Conservation (phyloP, 2,797 vertebrate genomes). For the Eremophila alpestris region DNA sequence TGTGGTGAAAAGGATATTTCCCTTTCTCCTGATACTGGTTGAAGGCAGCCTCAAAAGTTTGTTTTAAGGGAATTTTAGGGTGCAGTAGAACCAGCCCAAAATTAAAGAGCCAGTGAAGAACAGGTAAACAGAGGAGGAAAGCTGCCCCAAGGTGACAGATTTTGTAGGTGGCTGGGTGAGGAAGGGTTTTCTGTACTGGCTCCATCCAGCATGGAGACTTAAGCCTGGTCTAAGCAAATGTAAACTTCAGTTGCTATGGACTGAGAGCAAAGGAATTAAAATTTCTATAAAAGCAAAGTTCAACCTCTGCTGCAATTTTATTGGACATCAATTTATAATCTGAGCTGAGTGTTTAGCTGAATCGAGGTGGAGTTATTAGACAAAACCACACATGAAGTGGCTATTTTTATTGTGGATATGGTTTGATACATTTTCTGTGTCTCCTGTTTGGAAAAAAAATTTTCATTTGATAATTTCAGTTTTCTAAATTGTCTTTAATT, state of each 20-base stretch:
- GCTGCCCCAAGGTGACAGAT: not conserved
- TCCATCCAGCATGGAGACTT: not conserved
- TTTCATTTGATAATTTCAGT: not conserved
- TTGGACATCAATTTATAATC: not conserved
- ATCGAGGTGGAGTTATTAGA: not conserved
- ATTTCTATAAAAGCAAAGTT: not conserved
- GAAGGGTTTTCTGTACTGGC: not conserved
- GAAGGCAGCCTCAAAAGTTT: not conserved
- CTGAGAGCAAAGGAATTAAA: not conserved
- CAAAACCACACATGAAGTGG: not conserved
- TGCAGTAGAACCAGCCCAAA: not conserved
- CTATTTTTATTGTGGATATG: not conserved
- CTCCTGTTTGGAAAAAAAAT: not conserved
- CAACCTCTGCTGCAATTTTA: not conserved
- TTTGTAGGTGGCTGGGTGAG: not conserved
- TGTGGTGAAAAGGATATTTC: not conserved
- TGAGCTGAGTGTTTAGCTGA: not conserved
- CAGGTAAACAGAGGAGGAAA: not conserved
- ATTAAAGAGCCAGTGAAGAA: not conserved
- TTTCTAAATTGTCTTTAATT: not conserved
- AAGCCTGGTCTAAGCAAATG: not conserved
- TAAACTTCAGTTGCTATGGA: slow-evolving; percentile 4
- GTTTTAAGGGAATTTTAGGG: not conserved
- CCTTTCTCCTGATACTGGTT: not conserved
- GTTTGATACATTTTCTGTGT: not conserved